Evolutionary conservation across 1,140 invertebrate species (phyloP), one percentile per base, ranked within the genome.

Genomic region (Fopius arisanus): DNA sequence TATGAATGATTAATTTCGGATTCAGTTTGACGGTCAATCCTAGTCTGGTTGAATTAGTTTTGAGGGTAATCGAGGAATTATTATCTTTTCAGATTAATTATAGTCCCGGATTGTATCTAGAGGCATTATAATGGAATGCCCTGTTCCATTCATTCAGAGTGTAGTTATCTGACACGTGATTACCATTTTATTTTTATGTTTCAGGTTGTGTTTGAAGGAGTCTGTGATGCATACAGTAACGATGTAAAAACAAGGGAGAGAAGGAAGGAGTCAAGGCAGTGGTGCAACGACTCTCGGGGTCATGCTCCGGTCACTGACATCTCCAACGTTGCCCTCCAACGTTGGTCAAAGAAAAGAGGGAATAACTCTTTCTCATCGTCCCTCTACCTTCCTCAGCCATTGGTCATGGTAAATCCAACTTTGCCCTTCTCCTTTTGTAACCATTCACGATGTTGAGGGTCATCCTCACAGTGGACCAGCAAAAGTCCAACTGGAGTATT

Each of bases 281-380:
- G 81, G 81, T 83, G 81, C 82, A 85, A 85, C 79, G 82, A 82
- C 83, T 82, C 79, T 79, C 80, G 75, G 81, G 83, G 82, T 85
- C 81, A 85, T 80, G 82, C 82, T 85, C 80, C 82, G 83, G 83
- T 84, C 82, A 83, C 83, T 84, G 83, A 84, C 83, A 82, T 83
- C 83, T 77, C 23, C 70, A 21, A 19, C 31, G 40, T 67, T 67
- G 43, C 43, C 43, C 43, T 21, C 54, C 43, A 48, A 48, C 54
- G 54, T 14, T 59, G 54, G 54, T 59, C 54, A 59, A 59, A 59
- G 54, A 59, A 59, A 59, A 59, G 54, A 59, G 77, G 72, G 74
- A 72, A 79, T 81, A 76, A 78, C 75, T 77, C 74, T 74, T 70
- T 73, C 73, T 75, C 72, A 70, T 72, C 75, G 74, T 69, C 74